phyloP scores from a whole-genome alignment of 1,140 invertebrate species.

The Scaptomyza graminum region DNA sequence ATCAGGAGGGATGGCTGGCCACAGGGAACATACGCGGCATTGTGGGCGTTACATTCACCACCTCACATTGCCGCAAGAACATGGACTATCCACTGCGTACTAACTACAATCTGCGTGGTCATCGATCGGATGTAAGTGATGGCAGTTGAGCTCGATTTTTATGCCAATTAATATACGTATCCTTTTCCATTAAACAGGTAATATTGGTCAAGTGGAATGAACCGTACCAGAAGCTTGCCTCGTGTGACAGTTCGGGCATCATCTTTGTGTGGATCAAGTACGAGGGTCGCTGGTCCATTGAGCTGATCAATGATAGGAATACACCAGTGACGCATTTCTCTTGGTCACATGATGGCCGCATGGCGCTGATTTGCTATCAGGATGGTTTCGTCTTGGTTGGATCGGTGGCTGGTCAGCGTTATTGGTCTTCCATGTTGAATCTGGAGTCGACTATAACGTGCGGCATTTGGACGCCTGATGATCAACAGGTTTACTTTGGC shows the following conservation, averaged over 20 bases:
- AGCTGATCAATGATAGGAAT: slow-evolving; percentile 98
- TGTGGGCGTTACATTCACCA: slow-evolving; percentile 98
- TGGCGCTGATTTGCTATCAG: slow-evolving; percentile 99
- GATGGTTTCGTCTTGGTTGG: slow-evolving; percentile 98
- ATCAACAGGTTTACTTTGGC: slow-evolving; percentile 98
- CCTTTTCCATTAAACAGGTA: slow-evolving; percentile 90
- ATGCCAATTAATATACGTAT: neutral
- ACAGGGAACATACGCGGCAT: slow-evolving; percentile 97
- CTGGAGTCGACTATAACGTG: slow-evolving; percentile 96
- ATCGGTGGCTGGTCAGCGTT: slow-evolving; percentile 97
- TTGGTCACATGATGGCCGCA: slow-evolving; percentile 99
- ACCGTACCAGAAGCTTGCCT: slow-evolving; percentile 98
- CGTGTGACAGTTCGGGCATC: slow-evolving; percentile 98
- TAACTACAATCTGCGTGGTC: slow-evolving; percentile 98
- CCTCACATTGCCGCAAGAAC: slow-evolving; percentile 93
- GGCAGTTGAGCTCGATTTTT: neutral
- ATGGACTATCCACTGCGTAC: slow-evolving; percentile 94
- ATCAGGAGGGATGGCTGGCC: slow-evolving; percentile 99
- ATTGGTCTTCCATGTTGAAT: slow-evolving; percentile 99
- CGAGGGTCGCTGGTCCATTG: slow-evolving; percentile 99
- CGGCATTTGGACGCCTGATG: slow-evolving; percentile 98
- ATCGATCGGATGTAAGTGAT: slow-evolving; percentile 94
- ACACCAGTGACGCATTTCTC: slow-evolving; percentile 98
- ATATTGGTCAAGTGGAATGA: slow-evolving; percentile 99
- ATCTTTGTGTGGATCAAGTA: slow-evolving; percentile 99